These are phyloP conservation scores for Oligia strigilis DNA, from an alignment of 2,888 invertebrate genomes.

Conservation along the genomic window DNA sequence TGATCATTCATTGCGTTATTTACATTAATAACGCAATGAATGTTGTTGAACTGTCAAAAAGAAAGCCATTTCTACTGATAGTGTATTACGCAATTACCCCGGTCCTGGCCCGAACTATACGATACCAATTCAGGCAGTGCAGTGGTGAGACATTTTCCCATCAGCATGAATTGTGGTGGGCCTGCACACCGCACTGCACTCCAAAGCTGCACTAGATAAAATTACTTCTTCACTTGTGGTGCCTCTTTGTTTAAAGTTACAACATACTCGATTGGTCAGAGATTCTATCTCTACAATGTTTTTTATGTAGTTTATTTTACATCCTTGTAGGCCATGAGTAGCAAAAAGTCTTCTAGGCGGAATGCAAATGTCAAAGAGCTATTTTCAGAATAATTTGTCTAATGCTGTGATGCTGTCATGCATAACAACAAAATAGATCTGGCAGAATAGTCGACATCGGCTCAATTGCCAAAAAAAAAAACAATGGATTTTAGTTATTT, in stretches of 20 bases:
- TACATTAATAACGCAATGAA: neutral
- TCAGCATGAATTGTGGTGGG: neutral
- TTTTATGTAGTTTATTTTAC: neutral
- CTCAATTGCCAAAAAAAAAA: too few relatives aligned
- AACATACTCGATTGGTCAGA: too few relatives aligned
- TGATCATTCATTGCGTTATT: neutral
- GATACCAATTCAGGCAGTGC: neutral
- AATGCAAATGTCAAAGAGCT: slow-evolving; percentile 51
- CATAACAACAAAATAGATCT: slow-evolving; percentile 1
- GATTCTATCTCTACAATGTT: neutral
- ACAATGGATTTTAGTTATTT: slow-evolving; percentile 11
- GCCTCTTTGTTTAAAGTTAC: neutral
- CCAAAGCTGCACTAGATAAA: neutral
- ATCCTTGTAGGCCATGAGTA: slow-evolving; percentile 19
- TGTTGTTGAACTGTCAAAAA: neutral
- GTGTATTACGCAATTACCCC: neutral
- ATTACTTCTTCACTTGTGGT: neutral
- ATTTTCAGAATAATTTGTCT: slow-evolving; percentile 35
- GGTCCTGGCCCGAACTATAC: neutral
- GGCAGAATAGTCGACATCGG: too few relatives aligned
- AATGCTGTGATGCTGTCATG: slow-evolving; percentile 24
- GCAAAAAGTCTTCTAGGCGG: slow-evolving; percentile 23
- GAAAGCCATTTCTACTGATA: too few relatives aligned
- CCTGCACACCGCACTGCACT: neutral
- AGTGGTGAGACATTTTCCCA: neutral